These are phyloP conservation scores for Pissodes strobi DNA, from an alignment of 1,140 invertebrate genomes.

Conservation along the genomic window DNA sequence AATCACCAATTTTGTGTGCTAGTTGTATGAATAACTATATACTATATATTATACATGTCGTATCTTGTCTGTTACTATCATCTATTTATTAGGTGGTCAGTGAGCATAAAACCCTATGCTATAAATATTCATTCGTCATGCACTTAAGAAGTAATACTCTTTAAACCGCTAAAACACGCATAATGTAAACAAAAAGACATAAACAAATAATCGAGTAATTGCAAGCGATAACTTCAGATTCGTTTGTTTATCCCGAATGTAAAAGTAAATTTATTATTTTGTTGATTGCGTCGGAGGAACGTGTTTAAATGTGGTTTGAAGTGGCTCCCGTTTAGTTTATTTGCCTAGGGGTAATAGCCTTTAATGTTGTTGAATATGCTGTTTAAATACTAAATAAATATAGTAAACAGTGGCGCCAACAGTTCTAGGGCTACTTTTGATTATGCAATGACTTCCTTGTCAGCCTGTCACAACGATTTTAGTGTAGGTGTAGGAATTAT, in stretches of 20 bases:
- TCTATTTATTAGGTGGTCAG: no score
- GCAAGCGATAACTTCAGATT: conserved; percentile 8
- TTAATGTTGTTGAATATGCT: conserved; percentile 7
- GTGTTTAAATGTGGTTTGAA: conserved; percentile 19
- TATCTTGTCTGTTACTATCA: no score
- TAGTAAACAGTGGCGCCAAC: conserved; percentile 1
- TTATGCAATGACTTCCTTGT: no score
- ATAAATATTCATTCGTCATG: no score
- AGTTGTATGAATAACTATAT: no score
- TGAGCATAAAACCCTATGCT: no score
- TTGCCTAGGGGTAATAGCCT: conserved; percentile 16
- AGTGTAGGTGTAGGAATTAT: no score
- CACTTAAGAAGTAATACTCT: background rate
- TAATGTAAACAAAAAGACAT: background rate
- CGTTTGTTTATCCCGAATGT: conserved; percentile 12
- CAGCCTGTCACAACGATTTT: no score
- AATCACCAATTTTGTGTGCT: no score
- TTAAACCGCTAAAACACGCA: background rate
- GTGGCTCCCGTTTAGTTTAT: conserved; percentile 12
- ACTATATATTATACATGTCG: no score
- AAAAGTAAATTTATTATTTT: conserved; percentile 24
- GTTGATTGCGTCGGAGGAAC: conserved; percentile 14
- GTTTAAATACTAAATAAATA: conserved; percentile 5
- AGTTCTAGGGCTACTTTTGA: no score
- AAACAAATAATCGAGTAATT: conserved; percentile 11